Evolutionary conservation across 2,888 invertebrate genomes (phyloP), one percentile per base, ranked within the genome.

Genomic region (Diplolepis rosae): DNA sequence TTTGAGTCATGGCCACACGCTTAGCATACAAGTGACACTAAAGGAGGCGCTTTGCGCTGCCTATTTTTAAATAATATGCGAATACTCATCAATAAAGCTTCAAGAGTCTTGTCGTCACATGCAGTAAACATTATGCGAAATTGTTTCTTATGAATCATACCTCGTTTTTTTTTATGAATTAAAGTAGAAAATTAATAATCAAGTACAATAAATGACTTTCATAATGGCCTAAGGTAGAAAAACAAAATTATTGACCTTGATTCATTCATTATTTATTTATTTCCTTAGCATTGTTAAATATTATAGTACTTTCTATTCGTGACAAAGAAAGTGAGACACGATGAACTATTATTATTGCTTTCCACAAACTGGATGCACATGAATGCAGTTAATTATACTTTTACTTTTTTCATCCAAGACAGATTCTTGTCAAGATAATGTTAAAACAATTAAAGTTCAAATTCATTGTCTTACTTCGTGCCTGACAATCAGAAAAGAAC

Each of bases 401-500:
- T 61, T 61, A 61, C 61, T 52, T 61, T 61, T 61, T 39, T 27
- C 61, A 61, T 61, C 61, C 39, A 13, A 61, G 22, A 35, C 24
- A 22, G 39, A 61, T 61, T 61, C 24, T 24, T 61, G 61, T 15
- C 61, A 39, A 61, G 61, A 61, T 39, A 56, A 15, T n/a, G 13
- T 39, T 27, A 39, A n/a, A n/a, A 39, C 39, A 61, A 61, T 61
- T 61, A 61, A 61, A 39, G 61, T 35, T 39, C 24, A 22, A 54
- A 54, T 15, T 18, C 18, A 54, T 54, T 52, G 30, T 52, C 32
- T 54, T 6, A 35, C 61, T 24, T 18, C 18, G 11, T 22, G 13
- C 11, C 39, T 61, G 61, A 61, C 61, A 61, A 39, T 61, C 61
- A 61, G 61, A 61, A 61, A 61, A 15, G 61, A 27, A 61, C 61